Base-by-base conservation (phyloP, 1,140 invertebrate species). In the Idris sp. region DNA sequence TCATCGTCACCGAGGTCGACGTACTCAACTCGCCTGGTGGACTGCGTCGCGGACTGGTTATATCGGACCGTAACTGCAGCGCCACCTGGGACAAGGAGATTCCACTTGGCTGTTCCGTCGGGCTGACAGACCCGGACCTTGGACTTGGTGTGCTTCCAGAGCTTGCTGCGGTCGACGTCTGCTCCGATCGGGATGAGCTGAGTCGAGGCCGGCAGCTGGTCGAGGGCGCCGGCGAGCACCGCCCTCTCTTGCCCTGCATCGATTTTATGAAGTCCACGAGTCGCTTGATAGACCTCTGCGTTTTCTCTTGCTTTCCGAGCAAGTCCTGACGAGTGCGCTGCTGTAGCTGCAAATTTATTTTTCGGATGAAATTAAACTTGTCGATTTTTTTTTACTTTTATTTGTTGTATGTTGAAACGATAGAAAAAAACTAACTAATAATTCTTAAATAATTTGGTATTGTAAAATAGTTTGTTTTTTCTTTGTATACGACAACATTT, bases 201-300 rank as follows among this genome's bases (percentile, higher is more conserved):
- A 71, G 84, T 86, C 18, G 85, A 86, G 56, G 85, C 54, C 38
- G 86, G 84, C 41, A 86, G 62, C 53, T 86, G 80, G 11, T 74
- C 76, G 83, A 86, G 68, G 74, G 69, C 71, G 7, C 62, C 43
- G 48, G 79, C 46, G 78, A 82, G 53, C 79, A 78, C 11, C 35
- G 59, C 38, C 53, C 73, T 74, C 36, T 67, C 46, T 36, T 51
- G 25, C 67, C 68, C 36, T 87, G 85, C 71, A 87, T 86, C 80
- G 79, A 40, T 36, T 81, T 86, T 80, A 86, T 86, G 68, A 87
- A 87, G 48, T 87, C 85, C 81, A 84, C 78, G 25, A 87, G 77
- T 2, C 85, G 83, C 10, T 86, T 87, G 80, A 87, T 86, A 25
- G 84, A 87, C 26, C 53, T 86, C 78, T 85, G 85, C 3, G 84